A percentile compares a stretch with the other conserved stretches of the same genome.
Evolutionary conservation across 2,888 invertebrate species (phyloP).

Genomic region (Sympetrum striolatum): DNA sequence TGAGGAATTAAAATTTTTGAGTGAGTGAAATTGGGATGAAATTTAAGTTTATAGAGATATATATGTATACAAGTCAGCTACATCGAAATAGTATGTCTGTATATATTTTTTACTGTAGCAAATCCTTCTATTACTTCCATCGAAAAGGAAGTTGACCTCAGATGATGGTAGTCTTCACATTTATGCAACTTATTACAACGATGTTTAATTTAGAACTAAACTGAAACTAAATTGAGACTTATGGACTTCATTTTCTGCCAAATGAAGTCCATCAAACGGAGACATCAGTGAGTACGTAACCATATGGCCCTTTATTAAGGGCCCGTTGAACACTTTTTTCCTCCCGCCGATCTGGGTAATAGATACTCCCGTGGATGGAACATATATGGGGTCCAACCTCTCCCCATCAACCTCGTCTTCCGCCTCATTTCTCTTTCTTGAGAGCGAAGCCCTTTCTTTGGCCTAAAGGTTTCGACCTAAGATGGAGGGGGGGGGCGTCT

Average conservation of each 20-base stretch:
- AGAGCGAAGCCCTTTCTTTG: background rate
- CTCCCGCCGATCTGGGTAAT: background rate
- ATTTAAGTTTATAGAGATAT: no score
- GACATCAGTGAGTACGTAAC: background rate
- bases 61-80: no score
- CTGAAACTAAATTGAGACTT: no score
- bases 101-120: no score
- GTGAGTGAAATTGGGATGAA: no score
- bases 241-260: background rate
- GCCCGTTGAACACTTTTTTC: background rate
- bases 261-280: background rate
- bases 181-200: no score
- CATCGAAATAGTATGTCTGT: no score
- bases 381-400: slow-evolving; percentile 9
- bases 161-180: no score
- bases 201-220: no score
- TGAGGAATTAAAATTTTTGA: no score
- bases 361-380: background rate
- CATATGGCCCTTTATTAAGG: background rate
- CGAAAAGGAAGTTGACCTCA: no score
- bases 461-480: background rate
- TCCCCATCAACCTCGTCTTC: slow-evolving; percentile 8
- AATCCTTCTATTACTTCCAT: no score
- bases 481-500: background rate
- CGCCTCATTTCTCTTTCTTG: slow-evolving; percentile 27